phyloP scores from a whole-genome alignment of 2,888 invertebrate genomes.

The Artemia sp. region DNA sequence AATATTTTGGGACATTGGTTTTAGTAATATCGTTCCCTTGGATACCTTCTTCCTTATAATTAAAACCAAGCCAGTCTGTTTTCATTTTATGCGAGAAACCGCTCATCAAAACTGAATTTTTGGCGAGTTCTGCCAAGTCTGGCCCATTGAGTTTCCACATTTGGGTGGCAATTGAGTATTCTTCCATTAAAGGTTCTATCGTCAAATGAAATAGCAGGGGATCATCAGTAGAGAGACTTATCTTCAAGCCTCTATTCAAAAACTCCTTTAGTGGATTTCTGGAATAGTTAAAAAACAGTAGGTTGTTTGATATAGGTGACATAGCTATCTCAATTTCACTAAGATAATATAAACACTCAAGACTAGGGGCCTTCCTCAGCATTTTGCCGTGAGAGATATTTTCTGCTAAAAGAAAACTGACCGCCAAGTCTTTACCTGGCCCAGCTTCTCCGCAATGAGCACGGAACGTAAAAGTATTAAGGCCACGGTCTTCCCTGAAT shows the following conservation, averaged over 20 bases:
- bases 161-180: slow-evolving; percentile 97
- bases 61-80: too few relatives aligned
- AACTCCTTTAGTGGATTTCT: slow-evolving; percentile 87
- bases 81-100: slow-evolving; percentile 79
- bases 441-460: slow-evolving; percentile 99
- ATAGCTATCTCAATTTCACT: slow-evolving; percentile 96
- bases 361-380: slow-evolving; percentile 86
- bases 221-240: slow-evolving; percentile 93
- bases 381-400: slow-evolving; percentile 95
- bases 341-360: slow-evolving; percentile 94
- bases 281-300: slow-evolving; percentile 91
- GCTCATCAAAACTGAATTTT: slow-evolving; percentile 90
- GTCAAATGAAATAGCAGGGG: slow-evolving; percentile 99
- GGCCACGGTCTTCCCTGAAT: slow-evolving; percentile 69
- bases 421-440: slow-evolving; percentile 87
- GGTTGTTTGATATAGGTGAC: slow-evolving; percentile 97
- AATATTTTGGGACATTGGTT: too few relatives aligned
- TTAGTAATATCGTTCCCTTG: too few relatives aligned
- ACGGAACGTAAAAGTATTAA: slow-evolving; percentile 82
- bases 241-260: slow-evolving; percentile 72
- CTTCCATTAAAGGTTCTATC: slow-evolving; percentile 98
- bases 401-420: slow-evolving; percentile 90
- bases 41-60: too few relatives aligned
- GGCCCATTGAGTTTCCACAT: slow-evolving; percentile 99
- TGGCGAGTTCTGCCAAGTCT: slow-evolving; percentile 95